Conservation (phyloP, 2,797 vertebrate species). For the Sebastes miniatus region DNA sequence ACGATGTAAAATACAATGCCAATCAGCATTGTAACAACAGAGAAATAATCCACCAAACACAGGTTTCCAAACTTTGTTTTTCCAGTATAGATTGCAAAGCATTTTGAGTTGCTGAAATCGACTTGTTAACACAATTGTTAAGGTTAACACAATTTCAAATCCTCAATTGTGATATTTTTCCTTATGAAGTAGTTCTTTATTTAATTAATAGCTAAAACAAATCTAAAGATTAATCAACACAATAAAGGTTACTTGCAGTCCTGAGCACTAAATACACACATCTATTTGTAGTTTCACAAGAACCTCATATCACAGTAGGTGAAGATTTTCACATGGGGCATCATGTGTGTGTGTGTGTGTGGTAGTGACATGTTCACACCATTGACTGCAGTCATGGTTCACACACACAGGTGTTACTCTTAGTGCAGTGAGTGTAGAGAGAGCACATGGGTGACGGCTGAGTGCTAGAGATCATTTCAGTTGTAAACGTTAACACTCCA, state of each 20-base stretch:
- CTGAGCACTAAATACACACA: not conserved
- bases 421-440: slow-evolving; percentile 31
- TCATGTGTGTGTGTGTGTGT: not conserved
- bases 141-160: not conserved
- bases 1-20: too few relatives aligned
- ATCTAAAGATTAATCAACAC: not conserved
- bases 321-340: not conserved
- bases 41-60: too few relatives aligned
- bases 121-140: not conserved
- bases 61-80: too few relatives aligned
- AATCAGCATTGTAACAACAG: too few relatives aligned
- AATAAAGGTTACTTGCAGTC: not conserved
- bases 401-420: slow-evolving; percentile 85
- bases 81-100: not conserved
- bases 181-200: not conserved
- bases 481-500: too few relatives aligned
- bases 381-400: not conserved
- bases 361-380: slow-evolving; percentile 52
- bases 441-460: slow-evolving; percentile 43
- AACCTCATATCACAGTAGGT: not conserved
- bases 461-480: not conserved
- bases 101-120: not conserved
- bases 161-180: not conserved
- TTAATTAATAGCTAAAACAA: not conserved
- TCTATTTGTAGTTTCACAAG: not conserved